Conservation (phyloP, 1,140 invertebrate species). For the Sycobia sp. region DNA sequence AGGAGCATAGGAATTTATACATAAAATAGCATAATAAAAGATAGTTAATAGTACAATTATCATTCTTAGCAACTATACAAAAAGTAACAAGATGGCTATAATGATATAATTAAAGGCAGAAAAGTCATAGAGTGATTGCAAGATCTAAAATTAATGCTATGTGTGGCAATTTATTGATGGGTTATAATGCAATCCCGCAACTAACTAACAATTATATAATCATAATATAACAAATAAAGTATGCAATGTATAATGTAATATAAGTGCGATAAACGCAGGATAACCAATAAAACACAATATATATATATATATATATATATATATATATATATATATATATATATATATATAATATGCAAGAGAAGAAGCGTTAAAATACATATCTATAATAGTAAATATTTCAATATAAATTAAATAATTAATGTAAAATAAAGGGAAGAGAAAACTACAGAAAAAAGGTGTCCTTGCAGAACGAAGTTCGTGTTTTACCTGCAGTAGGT, state of each 20-base stretch:
- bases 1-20: not conserved
- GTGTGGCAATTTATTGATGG: slow-evolving; percentile 19
- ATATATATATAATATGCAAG: not conserved
- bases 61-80: slow-evolving; percentile 13
- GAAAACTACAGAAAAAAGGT: slow-evolving; percentile 51
- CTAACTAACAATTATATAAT: slow-evolving; percentile 12
- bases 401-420: not conserved
- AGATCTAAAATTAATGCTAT: slow-evolving; percentile 5
- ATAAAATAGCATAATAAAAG: not conserved
- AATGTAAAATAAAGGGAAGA: slow-evolving; percentile 51
- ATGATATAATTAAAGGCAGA: not conserved
- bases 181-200: not conserved
- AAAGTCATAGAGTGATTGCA: slow-evolving; percentile 23
- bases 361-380: slow-evolving; percentile 11
- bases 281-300: slow-evolving; percentile 12
- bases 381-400: slow-evolving; percentile 5
- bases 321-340: not conserved
- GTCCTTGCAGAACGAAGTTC: slow-evolving; percentile 43
- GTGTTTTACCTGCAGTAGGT: slow-evolving; percentile 63
- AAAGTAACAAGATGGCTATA: not conserved
- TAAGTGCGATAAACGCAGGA: not conserved
- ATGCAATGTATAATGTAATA: not conserved
- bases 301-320: no score
- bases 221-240: not conserved
- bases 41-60: not conserved